Evolutionary conservation across 2,888 invertebrate species (phyloP).

Genomic region (Trachelus iudaicus): DNA sequence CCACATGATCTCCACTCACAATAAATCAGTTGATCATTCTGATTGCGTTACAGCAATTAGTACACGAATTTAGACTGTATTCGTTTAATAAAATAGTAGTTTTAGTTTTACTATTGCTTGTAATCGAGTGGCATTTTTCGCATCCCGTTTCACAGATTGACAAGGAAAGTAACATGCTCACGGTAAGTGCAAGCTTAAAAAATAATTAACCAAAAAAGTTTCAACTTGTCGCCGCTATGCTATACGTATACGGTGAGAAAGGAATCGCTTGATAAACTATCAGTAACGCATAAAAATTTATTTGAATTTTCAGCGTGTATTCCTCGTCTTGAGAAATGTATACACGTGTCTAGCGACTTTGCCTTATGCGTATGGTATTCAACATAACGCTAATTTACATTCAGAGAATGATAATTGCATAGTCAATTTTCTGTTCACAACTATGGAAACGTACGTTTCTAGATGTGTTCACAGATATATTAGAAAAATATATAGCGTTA

Average conservation of each 20-base stretch:
- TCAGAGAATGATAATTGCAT: not conserved
- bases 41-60: not conserved
- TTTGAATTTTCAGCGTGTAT: not conserved
- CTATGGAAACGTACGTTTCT: too few relatives aligned
- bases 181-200: not conserved
- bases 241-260: not conserved
- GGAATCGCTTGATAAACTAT: not conserved
- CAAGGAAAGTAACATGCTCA: not conserved
- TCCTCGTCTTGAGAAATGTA: not conserved
- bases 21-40: not conserved
- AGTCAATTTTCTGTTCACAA: not conserved
- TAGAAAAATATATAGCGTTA: too few relatives aligned
- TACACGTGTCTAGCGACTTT: not conserved
- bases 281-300: not conserved
- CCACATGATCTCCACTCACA: not conserved
- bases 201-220: not conserved
- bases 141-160: not conserved
- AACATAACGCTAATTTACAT: not conserved
- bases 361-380: not conserved
- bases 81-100: not conserved
- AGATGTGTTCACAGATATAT: too few relatives aligned
- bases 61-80: constrained; percentile 3
- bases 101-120: constrained; percentile 8
- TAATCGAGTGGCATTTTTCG: not conserved
- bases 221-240: not conserved